phyloP scores from a whole-genome alignment of 1,140 invertebrate species.

The Acromyrmex charruanus region DNA sequence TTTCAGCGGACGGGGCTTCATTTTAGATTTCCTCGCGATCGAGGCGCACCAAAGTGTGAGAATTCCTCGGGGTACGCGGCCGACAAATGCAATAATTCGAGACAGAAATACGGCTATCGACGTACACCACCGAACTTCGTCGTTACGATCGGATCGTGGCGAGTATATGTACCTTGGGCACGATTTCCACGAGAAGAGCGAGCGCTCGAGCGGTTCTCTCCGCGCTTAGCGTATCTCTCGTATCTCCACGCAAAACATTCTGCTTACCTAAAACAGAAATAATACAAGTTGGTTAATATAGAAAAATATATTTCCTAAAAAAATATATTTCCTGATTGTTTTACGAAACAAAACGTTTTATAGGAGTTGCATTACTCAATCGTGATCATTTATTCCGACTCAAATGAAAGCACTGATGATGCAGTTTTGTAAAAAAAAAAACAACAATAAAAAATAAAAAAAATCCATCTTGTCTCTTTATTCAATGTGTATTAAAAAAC shows the following conservation, averaged over 20 bases:
- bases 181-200: slow-evolving; percentile 30
- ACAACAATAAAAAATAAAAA: slow-evolving; percentile 16
- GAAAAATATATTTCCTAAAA: too few species aligned
- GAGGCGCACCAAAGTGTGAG: slow-evolving; percentile 78
- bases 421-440: not conserved
- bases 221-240: not conserved
- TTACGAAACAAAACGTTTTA: not conserved
- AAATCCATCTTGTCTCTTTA: not conserved
- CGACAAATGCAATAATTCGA: slow-evolving; percentile 25
- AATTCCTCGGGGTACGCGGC: slow-evolving; percentile 77
- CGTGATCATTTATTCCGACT: not conserved
- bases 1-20: slow-evolving; percentile 56
- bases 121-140: slow-evolving; percentile 17
- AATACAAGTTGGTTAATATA: slow-evolving; percentile 10
- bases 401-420: not conserved
- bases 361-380: not conserved
- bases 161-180: slow-evolving; percentile 57
- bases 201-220: slow-evolving; percentile 14
- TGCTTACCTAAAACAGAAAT: slow-evolving; percentile 82
- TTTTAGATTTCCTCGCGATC: slow-evolving; percentile 65
- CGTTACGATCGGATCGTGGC: slow-evolving; percentile 24
- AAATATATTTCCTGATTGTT: not conserved
- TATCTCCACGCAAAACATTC: slow-evolving; percentile 8
- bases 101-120: slow-evolving; percentile 34
- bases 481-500: not conserved